Evolutionary conservation across 2,888 invertebrate genomes (phyloP).

Genomic region (Lasioglossum zephyrum): DNA sequence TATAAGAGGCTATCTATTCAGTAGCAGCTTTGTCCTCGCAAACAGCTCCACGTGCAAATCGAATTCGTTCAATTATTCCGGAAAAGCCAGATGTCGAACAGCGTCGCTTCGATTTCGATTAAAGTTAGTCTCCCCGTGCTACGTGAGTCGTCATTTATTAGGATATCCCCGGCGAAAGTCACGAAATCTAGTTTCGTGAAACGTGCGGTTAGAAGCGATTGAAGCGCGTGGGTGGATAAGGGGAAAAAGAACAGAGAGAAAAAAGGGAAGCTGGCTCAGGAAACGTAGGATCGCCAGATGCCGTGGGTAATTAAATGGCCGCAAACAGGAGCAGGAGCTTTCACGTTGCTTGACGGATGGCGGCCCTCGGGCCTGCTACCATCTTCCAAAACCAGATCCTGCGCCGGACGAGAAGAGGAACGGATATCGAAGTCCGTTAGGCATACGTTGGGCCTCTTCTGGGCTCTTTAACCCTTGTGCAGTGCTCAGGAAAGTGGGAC

Average conservation of each 20-base stretch:
- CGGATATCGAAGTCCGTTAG: slow-evolving; percentile 30
- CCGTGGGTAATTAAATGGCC: slow-evolving; percentile 70
- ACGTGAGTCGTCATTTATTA: slow-evolving; percentile 21
- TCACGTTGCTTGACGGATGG: slow-evolving; percentile 63
- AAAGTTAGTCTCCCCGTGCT: background rate
- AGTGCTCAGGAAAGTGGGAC: background rate
- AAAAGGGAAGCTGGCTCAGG: slow-evolving; percentile 25
- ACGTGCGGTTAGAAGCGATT: slow-evolving; percentile 45
- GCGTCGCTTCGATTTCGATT: slow-evolving; percentile 8
- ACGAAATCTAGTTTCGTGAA: slow-evolving; percentile 1
- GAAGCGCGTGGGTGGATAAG: slow-evolving; percentile 48
- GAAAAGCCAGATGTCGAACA: background rate
- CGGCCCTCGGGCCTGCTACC: slow-evolving; percentile 50
- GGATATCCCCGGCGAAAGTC: background rate
- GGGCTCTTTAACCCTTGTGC: background rate
- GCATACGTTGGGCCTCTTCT: background rate
- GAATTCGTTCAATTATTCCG: background rate
- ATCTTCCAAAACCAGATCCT: slow-evolving; percentile 50
- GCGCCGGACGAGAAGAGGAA: slow-evolving; percentile 18
- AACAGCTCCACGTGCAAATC: background rate
- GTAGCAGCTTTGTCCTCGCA: background rate
- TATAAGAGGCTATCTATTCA: background rate
- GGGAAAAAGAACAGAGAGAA: background rate
- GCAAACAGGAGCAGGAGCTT: slow-evolving; percentile 67
- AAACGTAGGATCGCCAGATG: slow-evolving; percentile 73